These are phyloP conservation scores for Sweltsa coloradensis DNA, from an alignment of 1,140 invertebrate species.

Conservation along the genomic window DNA sequence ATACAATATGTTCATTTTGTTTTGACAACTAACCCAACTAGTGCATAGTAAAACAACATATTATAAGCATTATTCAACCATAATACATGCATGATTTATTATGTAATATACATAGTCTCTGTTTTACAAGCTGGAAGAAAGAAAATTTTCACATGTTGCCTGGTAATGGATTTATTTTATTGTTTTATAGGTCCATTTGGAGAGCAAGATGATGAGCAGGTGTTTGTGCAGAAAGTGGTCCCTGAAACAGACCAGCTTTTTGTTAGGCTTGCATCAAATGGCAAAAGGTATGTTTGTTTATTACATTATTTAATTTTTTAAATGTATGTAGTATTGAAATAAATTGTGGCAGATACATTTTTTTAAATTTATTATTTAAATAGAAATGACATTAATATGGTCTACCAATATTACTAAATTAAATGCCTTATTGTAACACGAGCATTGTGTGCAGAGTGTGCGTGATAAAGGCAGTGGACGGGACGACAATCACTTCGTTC, in stretches of 20 bases:
- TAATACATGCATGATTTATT: no score
- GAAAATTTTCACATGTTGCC: no score
- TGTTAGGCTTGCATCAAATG: slow-evolving; percentile 87
- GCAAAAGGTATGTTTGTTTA: slow-evolving; percentile 53
- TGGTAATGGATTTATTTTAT: no score
- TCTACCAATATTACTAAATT: neutral
- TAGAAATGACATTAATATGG: neutral
- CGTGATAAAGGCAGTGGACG: slow-evolving; percentile 87
- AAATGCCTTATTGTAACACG: neutral
- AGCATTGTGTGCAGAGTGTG: slow-evolving; percentile 57
- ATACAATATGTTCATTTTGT: no score
- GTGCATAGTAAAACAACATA: no score
- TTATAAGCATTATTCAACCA: no score
- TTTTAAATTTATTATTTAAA: slow-evolving; percentile 11
- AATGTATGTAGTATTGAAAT: neutral
- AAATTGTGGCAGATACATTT: neutral
- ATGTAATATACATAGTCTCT: no score
- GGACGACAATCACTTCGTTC: slow-evolving; percentile 88
- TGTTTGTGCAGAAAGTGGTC: slow-evolving; percentile 96
- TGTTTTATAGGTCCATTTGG: slow-evolving; percentile 74
- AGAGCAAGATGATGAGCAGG: slow-evolving; percentile 94
- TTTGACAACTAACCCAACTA: no score
- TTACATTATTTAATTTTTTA: slow-evolving; percentile 4
- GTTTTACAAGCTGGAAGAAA: no score
- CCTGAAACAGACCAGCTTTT: slow-evolving; percentile 92